These are phyloP conservation scores for Caenorhabditis inopinata DNA, from an alignment of 1,140 invertebrate genomes.

Conservation along the genomic window DNA sequence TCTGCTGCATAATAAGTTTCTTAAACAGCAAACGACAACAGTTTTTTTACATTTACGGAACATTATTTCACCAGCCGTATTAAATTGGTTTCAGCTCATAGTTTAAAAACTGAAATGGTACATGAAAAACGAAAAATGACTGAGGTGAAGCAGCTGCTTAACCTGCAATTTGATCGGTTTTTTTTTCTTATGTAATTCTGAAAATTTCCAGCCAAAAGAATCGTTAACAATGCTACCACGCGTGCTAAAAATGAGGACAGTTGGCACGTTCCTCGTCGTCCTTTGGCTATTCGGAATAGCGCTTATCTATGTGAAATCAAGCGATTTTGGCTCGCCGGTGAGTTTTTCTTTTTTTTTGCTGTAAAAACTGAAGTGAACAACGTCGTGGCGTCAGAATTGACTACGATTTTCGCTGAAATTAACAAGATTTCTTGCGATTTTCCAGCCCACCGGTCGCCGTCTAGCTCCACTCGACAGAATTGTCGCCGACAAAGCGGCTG, in stretches of 20 bases:
- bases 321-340: neutral
- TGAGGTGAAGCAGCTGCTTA: too few relatives aligned
- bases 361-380: neutral
- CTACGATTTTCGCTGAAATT: too few relatives aligned
- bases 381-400: neutral
- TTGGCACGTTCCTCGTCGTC: neutral
- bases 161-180: too few relatives aligned
- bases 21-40: too few relatives aligned
- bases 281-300: neutral
- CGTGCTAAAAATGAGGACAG: constrained; percentile 4
- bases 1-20: neutral
- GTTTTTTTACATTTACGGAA: too few relatives aligned
- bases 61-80: too few relatives aligned
- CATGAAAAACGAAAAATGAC: too few relatives aligned
- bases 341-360: neutral
- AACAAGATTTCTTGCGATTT: neutral
- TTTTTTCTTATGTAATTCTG: neutral
- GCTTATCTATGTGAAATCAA: neutral
- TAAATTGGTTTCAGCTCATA: too few relatives aligned
- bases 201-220: neutral
- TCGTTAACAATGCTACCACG: neutral
- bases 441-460: neutral
- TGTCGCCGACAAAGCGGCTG: neutral
- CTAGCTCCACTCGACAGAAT: neutral
- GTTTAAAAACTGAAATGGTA: too few relatives aligned